Evolutionary conservation across 2,888 invertebrate genomes (phyloP).

Genomic region (Lasioglossum vierecki): DNA sequence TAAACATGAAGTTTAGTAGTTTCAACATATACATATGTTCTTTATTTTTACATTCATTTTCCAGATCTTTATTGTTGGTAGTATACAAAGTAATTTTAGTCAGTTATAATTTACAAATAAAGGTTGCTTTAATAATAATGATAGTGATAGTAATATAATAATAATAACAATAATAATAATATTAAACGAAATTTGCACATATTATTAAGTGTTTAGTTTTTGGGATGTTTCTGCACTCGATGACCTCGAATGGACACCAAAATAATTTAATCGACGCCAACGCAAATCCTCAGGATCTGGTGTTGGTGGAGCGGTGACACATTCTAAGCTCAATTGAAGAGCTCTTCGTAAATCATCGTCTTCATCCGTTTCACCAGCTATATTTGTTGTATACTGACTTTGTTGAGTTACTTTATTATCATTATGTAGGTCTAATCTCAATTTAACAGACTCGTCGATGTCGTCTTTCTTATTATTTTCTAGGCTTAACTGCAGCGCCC

Average conservation of each 20-base stretch:
- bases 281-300: constrained; percentile 81
- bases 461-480: constrained; percentile 77
- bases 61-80: constrained; percentile 65
- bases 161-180: constrained; percentile 64
- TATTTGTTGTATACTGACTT: constrained; percentile 50
- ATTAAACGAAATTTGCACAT: constrained; percentile 58
- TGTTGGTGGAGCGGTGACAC: constrained; percentile 80
- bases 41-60: constrained; percentile 59
- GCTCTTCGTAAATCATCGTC: constrained; percentile 85
- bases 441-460: constrained; percentile 69
- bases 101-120: constrained; percentile 72
- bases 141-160: constrained; percentile 62
- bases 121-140: constrained; percentile 64
- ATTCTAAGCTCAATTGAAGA: constrained; percentile 84
- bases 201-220: constrained; percentile 81
- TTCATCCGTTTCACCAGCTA: constrained; percentile 75
- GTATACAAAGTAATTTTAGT: constrained; percentile 72
- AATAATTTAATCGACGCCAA: constrained; percentile 77
- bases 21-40: constrained; percentile 48
- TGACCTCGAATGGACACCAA: constrained; percentile 73
- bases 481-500: constrained; percentile 85
- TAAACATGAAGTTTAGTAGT: constrained; percentile 4
- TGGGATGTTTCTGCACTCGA: constrained; percentile 76
- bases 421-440: constrained; percentile 70
- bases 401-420: constrained; percentile 54